phyloP scores from a whole-genome alignment of 2,888 invertebrate species.

The Aspidapion aeneum region DNA sequence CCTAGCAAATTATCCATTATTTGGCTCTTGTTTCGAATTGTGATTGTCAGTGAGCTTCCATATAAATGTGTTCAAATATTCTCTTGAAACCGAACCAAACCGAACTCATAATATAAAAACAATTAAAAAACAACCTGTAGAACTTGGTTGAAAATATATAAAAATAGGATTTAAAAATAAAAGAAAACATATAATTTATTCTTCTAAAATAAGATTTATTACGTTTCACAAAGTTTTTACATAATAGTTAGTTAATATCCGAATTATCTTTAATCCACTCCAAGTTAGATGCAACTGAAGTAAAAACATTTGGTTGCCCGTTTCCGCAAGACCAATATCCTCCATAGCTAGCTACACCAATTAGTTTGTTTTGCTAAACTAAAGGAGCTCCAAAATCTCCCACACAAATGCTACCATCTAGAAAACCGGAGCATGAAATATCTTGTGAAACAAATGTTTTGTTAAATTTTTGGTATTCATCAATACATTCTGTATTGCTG shows the following conservation, averaged over 20 bases:
- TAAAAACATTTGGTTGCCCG: background rate
- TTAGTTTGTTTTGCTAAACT: background rate
- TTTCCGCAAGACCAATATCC: background rate
- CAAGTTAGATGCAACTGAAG: background rate
- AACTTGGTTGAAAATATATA: too few species aligned
- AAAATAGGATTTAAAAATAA: too few species aligned
- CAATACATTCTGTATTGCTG: background rate
- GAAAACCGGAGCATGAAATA: background rate
- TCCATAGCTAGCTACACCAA: background rate
- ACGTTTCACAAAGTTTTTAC: too few species aligned
- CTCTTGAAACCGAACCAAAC: too few species aligned
- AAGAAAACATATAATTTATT: too few species aligned
- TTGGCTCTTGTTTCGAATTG: too few species aligned
- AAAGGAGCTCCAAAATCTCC: background rate
- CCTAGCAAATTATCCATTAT: too few species aligned
- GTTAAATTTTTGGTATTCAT: background rate
- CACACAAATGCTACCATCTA: background rate
- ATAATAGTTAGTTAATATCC: background rate
- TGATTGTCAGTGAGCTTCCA: too few species aligned
- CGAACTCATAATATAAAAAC: too few species aligned
- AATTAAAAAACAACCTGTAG: too few species aligned
- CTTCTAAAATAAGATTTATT: too few species aligned
- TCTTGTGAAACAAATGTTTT: background rate
- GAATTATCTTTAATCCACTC: background rate
- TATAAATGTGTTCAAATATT: too few species aligned